phyloP scores from a whole-genome alignment of 2,888 invertebrate species.

The Frankliniella intonsa region DNA sequence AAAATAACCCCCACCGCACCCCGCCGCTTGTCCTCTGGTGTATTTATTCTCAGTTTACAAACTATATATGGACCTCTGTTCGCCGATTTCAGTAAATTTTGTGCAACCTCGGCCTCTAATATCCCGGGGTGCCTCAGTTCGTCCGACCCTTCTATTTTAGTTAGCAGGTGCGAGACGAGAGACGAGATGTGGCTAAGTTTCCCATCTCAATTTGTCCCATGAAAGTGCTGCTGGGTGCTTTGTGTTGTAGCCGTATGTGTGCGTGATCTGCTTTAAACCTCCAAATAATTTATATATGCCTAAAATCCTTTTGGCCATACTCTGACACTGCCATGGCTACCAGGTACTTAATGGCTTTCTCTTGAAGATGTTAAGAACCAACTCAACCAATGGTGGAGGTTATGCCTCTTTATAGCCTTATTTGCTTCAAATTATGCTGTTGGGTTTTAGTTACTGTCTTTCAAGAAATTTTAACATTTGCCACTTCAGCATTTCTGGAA shows the following conservation, averaged over 20 bases:
- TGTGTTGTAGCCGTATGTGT: background rate
- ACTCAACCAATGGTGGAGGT: background rate
- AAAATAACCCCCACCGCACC: conserved; percentile 24
- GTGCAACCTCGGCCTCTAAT: background rate
- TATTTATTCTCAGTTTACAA: background rate
- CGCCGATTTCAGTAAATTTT: background rate
- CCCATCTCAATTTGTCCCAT: background rate
- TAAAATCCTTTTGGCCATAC: background rate
- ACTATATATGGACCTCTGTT: background rate
- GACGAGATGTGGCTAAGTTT: background rate
- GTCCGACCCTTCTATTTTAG: conserved; percentile 4
- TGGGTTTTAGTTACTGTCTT: too few relatives aligned
- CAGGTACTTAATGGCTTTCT: conserved; percentile 22
- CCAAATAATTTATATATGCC: background rate
- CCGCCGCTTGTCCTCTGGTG: background rate
- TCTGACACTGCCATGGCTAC: conserved; percentile 1
- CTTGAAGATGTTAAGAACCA: background rate
- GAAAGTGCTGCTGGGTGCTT: conserved; percentile 2
- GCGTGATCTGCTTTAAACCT: background rate
- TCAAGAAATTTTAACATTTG: too few relatives aligned
- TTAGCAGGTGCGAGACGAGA: background rate
- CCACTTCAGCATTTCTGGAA: too few relatives aligned
- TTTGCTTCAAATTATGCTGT: too few relatives aligned
- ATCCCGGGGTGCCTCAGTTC: background rate
- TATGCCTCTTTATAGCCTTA: background rate